These are phyloP conservation scores for Physella acuta DNA, from an alignment of 1,140 invertebrate genomes.

Conservation along the genomic window DNA sequence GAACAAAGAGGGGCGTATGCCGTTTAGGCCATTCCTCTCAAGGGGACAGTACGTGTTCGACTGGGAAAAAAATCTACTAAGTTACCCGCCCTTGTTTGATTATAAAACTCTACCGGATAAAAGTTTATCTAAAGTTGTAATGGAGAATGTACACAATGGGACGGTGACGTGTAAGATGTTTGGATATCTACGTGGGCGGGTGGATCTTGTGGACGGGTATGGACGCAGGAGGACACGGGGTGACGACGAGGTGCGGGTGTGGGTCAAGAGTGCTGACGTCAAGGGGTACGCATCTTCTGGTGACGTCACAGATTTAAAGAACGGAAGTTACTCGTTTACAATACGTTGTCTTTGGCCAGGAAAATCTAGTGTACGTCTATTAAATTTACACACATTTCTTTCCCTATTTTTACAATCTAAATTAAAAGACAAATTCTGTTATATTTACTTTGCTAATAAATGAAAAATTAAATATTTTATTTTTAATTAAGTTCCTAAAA, in stretches of 20 bases:
- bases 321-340: constrained; percentile 14
- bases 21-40: not conserved
- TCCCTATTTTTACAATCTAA: too few species aligned
- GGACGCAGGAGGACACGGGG: constrained; percentile 1
- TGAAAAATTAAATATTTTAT: too few species aligned
- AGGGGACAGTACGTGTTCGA: not conserved
- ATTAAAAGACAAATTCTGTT: too few species aligned
- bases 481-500: too few species aligned
- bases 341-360: constrained; percentile 1
- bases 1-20: too few species aligned
- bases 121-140: not conserved
- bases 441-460: too few species aligned
- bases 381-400: too few species aligned
- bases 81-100: not conserved
- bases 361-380: too few species aligned
- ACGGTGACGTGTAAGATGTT: not conserved
- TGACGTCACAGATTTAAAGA: constrained; percentile 10
- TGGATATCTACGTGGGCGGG: not conserved
- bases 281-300: not conserved
- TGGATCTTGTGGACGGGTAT: constrained; percentile 8
- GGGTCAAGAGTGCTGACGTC: not conserved
- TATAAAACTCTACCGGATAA: not conserved
- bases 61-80: not conserved
- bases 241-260: constrained; percentile 4
- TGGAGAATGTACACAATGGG: not conserved